Base-by-base conservation (phyloP, 2,888 invertebrate genomes). In the Perizoma flavofasciatum region DNA sequence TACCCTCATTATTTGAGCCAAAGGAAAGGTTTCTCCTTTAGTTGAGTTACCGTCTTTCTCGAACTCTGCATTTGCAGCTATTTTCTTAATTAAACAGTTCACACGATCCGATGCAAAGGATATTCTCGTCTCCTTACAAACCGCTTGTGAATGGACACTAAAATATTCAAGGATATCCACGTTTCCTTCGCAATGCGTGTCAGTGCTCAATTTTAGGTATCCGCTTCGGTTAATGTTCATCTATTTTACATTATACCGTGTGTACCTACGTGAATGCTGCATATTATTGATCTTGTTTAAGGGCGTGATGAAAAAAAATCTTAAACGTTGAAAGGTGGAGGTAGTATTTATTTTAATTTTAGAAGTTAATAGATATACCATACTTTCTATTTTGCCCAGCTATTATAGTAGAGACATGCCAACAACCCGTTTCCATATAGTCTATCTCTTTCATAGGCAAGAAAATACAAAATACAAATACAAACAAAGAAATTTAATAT, bases 161-260 rank as follows among this genome's bases (percentile, higher is more conserved):
- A 61, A 49, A 37, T 59, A 54, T 52, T 59, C 68, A 68, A 68
- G 68, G 68, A 64, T 65, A 66, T 52, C 64, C 34, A 68, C 68
- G 62, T 68, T 63, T 68, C 64, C 66, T 62, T 63, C 49, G 63
- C 59, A 61, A 60, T 61, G 51, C 60, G 48, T 55, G 50, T 48
- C 63, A 59, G 61, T 63, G 63, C 55, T 39, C 64, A 59, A 52
- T 56, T 65, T 61, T 53, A 63, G 54, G 49, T 62, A 52, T 44
- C 54, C 49, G 49, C 51, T 62, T 44, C 34, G 51, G 54, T 49
- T 49, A 50, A 55, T 55, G 59, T 57, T 59, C 59, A 59, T 61
- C 58, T 61, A 60, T 46, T 66, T 63, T 65, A 60, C 62, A 67
- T 66, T 56, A n/a, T 22, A 10, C 41, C n/a, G 5, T 9, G n/a